Base-by-base conservation (phyloP, 2,797 vertebrate genomes). In the Triplophysa yarkandensis region DNA sequence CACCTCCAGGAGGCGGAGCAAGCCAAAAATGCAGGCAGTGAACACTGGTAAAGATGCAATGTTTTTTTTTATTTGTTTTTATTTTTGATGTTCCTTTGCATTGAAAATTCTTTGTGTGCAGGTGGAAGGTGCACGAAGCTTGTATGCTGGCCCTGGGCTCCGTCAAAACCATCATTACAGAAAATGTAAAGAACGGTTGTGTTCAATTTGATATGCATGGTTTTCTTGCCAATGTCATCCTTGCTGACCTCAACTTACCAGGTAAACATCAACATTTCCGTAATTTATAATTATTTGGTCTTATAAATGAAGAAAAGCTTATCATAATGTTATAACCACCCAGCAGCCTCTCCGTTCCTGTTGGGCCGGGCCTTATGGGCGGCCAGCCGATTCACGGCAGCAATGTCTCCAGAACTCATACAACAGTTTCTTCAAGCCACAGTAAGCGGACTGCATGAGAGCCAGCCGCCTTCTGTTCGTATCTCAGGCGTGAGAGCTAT, bases 71-170 rank as follows among this genome's bases (percentile, higher is more conserved):
- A 52, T 23, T 23, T 52, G 3, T 27, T 27, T 30, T 19, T 68
- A 4, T 34, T 23, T 0, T n/a, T 28, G 60, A 17, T 81, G 39
- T 80, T 58, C 16, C 23, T 43, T 70, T 43, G 34, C 32, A n/a
- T 27, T 23, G 19, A 25, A 57, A n/a, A 60, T 4, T 67, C 0
- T 50, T 17, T 5, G 10, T 68, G 63, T 68, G 13, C 81, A 99
- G 97, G 98, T 99, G 97, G 97, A 99, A 99, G 87, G 90, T 98
- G 73, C 97, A 99, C 0, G 98, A 99, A 85, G 98, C 97, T 17
- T 98, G 96, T 54, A 96, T 99, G 97, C 85, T 99, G 87, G 95
- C 97, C 6, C 87, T 99, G 17, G 98, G 97, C 70, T 99, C 98
- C 0, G 97, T 98, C 74, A 99, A 99, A 88, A 94, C 94, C 63